Evolutionary conservation across 2,888 invertebrate genomes (phyloP).

Genomic region (Zaprionus obscuricornis): DNA sequence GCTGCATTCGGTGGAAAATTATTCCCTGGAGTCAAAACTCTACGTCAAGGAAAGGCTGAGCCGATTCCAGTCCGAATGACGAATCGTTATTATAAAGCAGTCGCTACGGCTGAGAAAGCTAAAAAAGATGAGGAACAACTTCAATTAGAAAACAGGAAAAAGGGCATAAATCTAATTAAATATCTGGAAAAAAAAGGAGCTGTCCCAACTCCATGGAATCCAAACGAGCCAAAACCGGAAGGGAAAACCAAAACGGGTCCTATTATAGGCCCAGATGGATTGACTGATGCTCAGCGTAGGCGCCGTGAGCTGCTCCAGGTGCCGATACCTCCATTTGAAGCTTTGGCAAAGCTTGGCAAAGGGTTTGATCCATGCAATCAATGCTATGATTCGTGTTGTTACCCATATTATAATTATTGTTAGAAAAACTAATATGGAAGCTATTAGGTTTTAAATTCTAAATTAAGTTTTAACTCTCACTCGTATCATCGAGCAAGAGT

Average conservation of each 20-base stretch:
- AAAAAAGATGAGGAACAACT: conserved; percentile 24
- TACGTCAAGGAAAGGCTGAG: conserved; percentile 2
- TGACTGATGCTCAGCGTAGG: background rate
- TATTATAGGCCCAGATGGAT: background rate
- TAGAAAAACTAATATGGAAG: no score
- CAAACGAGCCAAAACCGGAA: conserved; percentile 24
- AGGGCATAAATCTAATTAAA: conserved; percentile 49
- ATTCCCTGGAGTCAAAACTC: conserved; percentile 30
- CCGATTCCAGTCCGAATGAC: conserved; percentile 43
- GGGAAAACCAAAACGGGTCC: background rate
- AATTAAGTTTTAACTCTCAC: no score
- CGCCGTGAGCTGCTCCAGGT: background rate
- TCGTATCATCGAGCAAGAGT: no score
- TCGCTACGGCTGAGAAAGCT: conserved; percentile 6
- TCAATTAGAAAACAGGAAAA: conserved; percentile 19
- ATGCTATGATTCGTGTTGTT: background rate
- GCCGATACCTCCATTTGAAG: background rate
- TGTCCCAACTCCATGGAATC: conserved; percentile 33
- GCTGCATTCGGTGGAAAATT: conserved; percentile 8
- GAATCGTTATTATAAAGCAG: conserved; percentile 6
- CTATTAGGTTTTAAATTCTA: no score
- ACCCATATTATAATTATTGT: background rate
- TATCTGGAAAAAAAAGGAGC: conserved; percentile 45
- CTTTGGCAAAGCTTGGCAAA: background rate
- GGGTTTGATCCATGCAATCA: background rate